These are phyloP conservation scores for Microctenopoma steveboyesi DNA, from an alignment of 2,797 vertebrate species.

Conservation along the genomic window DNA sequence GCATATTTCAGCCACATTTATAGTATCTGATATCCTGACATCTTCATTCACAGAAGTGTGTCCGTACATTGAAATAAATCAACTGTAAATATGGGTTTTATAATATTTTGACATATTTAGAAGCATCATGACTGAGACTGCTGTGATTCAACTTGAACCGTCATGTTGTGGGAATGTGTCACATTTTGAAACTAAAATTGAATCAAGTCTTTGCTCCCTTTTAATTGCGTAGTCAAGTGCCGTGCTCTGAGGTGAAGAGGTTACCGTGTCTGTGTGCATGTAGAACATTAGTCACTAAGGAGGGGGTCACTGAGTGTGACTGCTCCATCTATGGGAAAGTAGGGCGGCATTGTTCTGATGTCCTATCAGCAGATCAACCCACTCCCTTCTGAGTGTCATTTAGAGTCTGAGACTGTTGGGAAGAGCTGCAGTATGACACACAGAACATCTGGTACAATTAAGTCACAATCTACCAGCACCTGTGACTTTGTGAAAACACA, in stretches of 20 bases:
- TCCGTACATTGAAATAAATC: too few species aligned
- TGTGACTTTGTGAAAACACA: not conserved
- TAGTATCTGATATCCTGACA: too few species aligned
- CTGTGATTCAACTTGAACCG: not conserved
- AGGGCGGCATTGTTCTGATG: not conserved
- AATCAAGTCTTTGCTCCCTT: not conserved
- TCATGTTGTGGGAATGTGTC: not conserved
- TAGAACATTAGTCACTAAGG: not conserved
- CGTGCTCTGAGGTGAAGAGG: not conserved
- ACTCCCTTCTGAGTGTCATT: not conserved
- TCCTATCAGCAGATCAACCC: constrained; percentile 4
- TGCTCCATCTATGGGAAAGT: not conserved
- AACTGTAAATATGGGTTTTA: not conserved
- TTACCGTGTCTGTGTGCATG: not conserved
- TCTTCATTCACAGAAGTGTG: not conserved
- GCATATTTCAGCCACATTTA: not conserved
- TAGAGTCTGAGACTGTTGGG: not conserved
- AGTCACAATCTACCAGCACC: not conserved
- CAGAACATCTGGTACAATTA: not conserved
- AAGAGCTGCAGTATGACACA: not conserved
- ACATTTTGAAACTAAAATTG: constrained; percentile 3
- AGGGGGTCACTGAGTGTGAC: not conserved
- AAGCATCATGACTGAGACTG: not conserved
- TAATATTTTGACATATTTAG: not conserved
- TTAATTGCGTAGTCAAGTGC: not conserved